Base-by-base conservation (phyloP, 2,888 invertebrate genomes). In the Lasioglossum morio region DNA sequence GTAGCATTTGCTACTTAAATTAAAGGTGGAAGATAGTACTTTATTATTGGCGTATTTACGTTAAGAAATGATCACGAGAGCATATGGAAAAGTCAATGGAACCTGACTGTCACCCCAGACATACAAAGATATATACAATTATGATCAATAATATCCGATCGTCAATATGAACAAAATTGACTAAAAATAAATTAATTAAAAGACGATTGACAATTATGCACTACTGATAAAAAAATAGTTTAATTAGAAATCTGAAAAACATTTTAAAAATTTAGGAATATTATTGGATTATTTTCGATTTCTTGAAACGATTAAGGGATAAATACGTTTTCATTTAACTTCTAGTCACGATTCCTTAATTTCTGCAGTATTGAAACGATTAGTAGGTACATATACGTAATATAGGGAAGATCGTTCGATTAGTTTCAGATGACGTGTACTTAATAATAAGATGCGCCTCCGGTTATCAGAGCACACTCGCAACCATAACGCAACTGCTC, bases 351-450 rank as follows among this genome's bases (percentile, higher is more conserved):
- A 1, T n/a, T 57, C 12, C n/a, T n/a, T 57, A n/a, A 57, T n/a
- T n/a, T 57, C 57, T n/a, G 12, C 57, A 57, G 12, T 57, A n/a
- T 57, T 12, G n/a, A n/a, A n/a, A 57, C n/a, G n/a, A n/a, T n/a
- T 57, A n/a, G 57, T 57, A 57, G 12, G 4, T 57, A 46, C 5
- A 16, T 46, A 16, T 46, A n/a, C 37, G 37, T 70, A 70, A 14
- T 40, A n/a, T 40, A 70, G 37, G 77, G 53, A 84, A 82, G 66
- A 82, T 81, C 66, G 40, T 37, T n/a, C 23, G 53, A 81, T 72
- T 84, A 81, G 81, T 66, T 57, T 81, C 46, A 46, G 14, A 34
- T 76, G 75, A 75, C 23, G 37, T 40, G 37, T 72, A 30, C 53
- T 77, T 80, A 83, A 72, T 75, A 83, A 75, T 72, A 66, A 78